Evolutionary conservation across 2,113 vertebrate species (phyloP).

Genomic region (Erpornis zantholeuca): DNA sequence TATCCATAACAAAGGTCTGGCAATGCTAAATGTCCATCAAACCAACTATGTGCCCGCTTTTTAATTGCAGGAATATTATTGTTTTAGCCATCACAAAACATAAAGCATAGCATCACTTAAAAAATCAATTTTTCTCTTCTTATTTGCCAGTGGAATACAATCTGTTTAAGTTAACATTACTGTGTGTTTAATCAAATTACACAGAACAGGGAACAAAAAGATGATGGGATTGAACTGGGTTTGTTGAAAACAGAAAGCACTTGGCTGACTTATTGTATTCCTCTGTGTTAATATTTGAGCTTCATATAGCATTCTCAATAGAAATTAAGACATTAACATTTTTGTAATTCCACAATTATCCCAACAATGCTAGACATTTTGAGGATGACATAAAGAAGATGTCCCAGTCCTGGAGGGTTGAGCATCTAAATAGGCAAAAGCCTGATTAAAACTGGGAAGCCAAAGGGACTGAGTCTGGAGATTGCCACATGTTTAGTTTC

Average conservation of each 20-base stretch:
- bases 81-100: background rate
- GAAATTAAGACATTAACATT: background rate
- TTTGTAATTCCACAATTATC: background rate
- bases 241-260: background rate
- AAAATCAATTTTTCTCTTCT: background rate
- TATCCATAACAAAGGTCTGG: background rate
- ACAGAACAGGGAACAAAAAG: background rate
- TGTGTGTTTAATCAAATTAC: slow-evolving; percentile 10
- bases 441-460: background rate
- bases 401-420: background rate
- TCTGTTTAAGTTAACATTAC: background rate
- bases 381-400: background rate
- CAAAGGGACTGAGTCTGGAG: background rate
- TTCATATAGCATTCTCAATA: background rate
- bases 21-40: background rate
- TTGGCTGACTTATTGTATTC: background rate
- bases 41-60: background rate
- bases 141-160: background rate
- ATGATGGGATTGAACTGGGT: background rate
- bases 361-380: background rate
- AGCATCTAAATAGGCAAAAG: background rate
- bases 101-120: background rate
- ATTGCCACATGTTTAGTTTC: background rate
- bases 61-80: background rate
- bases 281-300: background rate